A percentile compares a stretch with the other conserved stretches of the same genome.
phyloP scores from a whole-genome alignment of 2,888 invertebrate genomes.

The Azorinus chamasolen region DNA sequence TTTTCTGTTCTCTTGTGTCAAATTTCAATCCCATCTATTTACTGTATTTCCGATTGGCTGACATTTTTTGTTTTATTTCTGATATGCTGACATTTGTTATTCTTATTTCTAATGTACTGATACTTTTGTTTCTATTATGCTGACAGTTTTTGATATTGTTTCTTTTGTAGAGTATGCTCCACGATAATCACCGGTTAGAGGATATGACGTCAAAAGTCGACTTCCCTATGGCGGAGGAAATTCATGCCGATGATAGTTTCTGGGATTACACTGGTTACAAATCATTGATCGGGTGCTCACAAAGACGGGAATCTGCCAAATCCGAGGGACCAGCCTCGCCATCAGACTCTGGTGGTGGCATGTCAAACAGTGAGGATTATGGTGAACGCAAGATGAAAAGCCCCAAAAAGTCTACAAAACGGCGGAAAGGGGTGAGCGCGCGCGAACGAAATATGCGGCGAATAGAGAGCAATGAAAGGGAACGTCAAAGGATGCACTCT shows the following conservation, averaged over 20 bases:
- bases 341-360: constrained; percentile 81
- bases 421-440: constrained; percentile 92
- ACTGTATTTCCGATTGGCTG: too few relatives aligned
- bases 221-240: constrained; percentile 68
- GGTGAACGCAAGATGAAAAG: constrained; percentile 75
- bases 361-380: constrained; percentile 79
- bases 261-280: constrained; percentile 72
- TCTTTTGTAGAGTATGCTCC: constrained; percentile 65
- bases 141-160: too few relatives aligned
- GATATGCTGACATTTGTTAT: too few relatives aligned
- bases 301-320: constrained; percentile 65
- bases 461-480: constrained; percentile 96
- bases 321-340: constrained; percentile 80
- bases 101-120: too few relatives aligned
- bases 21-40: too few relatives aligned
- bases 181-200: constrained; percentile 16
- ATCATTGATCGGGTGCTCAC: constrained; percentile 57
- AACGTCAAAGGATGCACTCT: constrained; percentile 96
- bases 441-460: constrained; percentile 94
- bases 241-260: constrained; percentile 68
- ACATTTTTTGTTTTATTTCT: too few relatives aligned
- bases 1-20: too few relatives aligned
- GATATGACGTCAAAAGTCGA: constrained; percentile 66
- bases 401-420: constrained; percentile 84
- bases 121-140: too few relatives aligned